phyloP scores from a whole-genome alignment of 2,113 vertebrate species.

The Dicaeum eximium region DNA sequence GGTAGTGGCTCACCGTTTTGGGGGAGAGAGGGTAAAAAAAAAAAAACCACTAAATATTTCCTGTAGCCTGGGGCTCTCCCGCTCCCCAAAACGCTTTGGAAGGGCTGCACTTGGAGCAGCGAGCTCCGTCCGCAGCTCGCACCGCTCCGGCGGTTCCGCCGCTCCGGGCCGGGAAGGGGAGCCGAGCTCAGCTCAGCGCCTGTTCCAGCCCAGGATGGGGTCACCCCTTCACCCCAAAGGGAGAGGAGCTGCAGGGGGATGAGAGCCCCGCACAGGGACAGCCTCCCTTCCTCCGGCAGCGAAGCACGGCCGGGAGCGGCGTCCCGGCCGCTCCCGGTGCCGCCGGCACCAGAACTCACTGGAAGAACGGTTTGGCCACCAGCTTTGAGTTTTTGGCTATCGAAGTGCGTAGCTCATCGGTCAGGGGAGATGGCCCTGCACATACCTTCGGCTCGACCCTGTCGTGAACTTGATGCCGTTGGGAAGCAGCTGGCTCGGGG shows the following conservation, averaged over 20 bases:
- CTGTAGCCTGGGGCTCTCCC: background rate
- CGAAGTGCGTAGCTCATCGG: background rate
- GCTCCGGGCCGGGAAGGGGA: fast-evolving
- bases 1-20: background rate
- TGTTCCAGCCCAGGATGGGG: background rate
- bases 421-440: background rate
- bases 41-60: background rate
- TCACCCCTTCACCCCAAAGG: background rate
- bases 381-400: background rate
- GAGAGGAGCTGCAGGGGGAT: background rate
- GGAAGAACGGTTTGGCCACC: background rate
- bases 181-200: background rate
- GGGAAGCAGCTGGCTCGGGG: background rate
- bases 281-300: background rate
- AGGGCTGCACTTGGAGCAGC: background rate
- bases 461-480: slow-evolving; percentile 15
- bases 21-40: background rate
- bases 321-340: background rate
- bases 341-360: fast-evolving
- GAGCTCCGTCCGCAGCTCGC: background rate
- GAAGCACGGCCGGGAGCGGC: background rate
- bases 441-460: background rate
- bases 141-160: fast-evolving
- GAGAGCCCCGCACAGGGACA: background rate
- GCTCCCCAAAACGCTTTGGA: background rate